phyloP scores from a whole-genome alignment of 2,888 invertebrate species.

The Philaethria dido region DNA sequence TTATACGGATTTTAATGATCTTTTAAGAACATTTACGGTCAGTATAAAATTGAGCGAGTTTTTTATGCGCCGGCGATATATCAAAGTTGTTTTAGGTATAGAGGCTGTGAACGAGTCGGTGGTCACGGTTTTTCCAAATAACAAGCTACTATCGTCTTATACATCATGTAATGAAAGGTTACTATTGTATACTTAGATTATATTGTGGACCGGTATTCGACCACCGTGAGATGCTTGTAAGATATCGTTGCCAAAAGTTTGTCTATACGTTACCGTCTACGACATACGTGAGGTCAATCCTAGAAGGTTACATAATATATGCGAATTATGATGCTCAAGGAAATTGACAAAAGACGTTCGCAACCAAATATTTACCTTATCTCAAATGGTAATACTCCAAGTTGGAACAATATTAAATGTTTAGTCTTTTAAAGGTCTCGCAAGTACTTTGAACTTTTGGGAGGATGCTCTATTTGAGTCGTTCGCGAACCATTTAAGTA shows the following conservation, averaged over 20 bases:
- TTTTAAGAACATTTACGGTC: slow-evolving; percentile 25
- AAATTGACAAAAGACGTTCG: slow-evolving; percentile 41
- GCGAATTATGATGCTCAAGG: slow-evolving; percentile 46
- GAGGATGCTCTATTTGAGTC: slow-evolving; percentile 27
- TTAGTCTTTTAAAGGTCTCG: slow-evolving; percentile 35
- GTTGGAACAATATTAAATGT: slow-evolving; percentile 30
- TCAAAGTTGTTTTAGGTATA: slow-evolving; percentile 68
- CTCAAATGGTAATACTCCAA: slow-evolving; percentile 29
- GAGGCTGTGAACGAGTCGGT: slow-evolving; percentile 37
- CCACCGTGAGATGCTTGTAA: slow-evolving; percentile 73
- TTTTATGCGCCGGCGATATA: slow-evolving; percentile 69
- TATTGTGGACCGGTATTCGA: slow-evolving; percentile 54
- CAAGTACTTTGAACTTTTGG: slow-evolving; percentile 41
- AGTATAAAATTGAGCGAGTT: slow-evolving; percentile 50
- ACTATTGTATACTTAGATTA: slow-evolving; percentile 37
- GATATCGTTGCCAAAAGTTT: slow-evolving; percentile 70
- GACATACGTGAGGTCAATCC: slow-evolving; percentile 55
- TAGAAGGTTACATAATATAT: slow-evolving; percentile 46
- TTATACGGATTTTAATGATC: slow-evolving; percentile 27
- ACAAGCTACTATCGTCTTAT: slow-evolving; percentile 41
- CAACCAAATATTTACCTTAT: slow-evolving; percentile 30
- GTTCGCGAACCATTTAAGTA: slow-evolving; percentile 40
- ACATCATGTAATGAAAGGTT: slow-evolving; percentile 33
- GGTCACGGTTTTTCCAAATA: slow-evolving; percentile 35
- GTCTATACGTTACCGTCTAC: slow-evolving; percentile 66